Percentiles rank a stretch among this genome's conserved stretches.
These are phyloP conservation scores for Stomorhina lunata DNA, from an alignment of 2,888 invertebrate species.

Conservation along the genomic window DNA sequence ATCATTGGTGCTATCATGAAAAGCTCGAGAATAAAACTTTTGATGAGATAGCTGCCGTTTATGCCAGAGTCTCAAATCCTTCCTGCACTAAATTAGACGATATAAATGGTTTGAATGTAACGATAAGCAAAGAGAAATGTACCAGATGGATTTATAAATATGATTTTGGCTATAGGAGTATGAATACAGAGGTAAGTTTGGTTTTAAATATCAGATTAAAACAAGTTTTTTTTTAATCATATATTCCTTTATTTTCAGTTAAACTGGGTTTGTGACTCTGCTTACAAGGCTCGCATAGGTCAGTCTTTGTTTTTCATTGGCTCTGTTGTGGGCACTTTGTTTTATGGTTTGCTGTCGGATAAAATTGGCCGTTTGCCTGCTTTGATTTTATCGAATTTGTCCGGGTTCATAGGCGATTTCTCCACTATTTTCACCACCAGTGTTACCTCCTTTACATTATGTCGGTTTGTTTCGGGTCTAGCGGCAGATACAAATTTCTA, in stretches of 20 bases:
- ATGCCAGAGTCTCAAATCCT: conserved; percentile 75
- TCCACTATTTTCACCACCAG: conserved; percentile 81
- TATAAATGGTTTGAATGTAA: conserved; percentile 74
- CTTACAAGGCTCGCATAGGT: conserved; percentile 82
- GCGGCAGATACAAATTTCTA: conserved; percentile 83
- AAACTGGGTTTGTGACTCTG: conserved; percentile 84
- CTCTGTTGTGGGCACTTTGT: conserved; percentile 82
- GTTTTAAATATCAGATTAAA: neutral
- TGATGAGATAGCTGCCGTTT: conserved; percentile 77
- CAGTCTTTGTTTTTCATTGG: conserved; percentile 84
- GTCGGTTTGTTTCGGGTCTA: conserved; percentile 83
- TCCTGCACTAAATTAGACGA: conserved; percentile 77
- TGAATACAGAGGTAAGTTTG: conserved; percentile 83
- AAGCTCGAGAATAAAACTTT: conserved; percentile 77
- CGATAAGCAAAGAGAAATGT: conserved; percentile 77
- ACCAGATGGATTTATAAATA: conserved; percentile 83
- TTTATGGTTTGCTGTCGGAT: conserved; percentile 83
- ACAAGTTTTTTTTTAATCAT: neutral
- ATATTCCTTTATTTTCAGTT: conserved; percentile 70
- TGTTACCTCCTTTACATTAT: conserved; percentile 81
- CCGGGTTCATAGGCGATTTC: conserved; percentile 82
- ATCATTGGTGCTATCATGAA: conserved; percentile 80
- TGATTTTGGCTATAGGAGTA: conserved; percentile 82
- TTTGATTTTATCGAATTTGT: conserved; percentile 81
- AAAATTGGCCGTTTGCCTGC: conserved; percentile 82